Conservation (phyloP, 2,113 vertebrate genomes). For the Cercopithecus mona region DNA sequence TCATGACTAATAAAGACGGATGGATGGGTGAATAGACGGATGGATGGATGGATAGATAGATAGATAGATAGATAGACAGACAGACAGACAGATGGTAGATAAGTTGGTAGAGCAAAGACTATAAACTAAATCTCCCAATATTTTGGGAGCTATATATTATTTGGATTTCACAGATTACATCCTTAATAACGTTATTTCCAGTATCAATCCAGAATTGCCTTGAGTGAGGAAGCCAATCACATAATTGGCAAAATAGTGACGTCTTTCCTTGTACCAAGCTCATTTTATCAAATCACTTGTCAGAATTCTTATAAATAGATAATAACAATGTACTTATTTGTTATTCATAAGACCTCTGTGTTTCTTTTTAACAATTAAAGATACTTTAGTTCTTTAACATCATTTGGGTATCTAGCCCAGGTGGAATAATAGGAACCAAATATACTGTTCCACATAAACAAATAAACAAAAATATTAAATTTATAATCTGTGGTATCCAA, state of each 20-base stretch:
- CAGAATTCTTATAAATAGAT: not conserved
- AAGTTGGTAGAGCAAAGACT: not conserved
- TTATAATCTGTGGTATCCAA: not conserved
- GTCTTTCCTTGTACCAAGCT: not conserved
- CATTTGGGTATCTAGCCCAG: not conserved
- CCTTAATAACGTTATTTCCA: not conserved
- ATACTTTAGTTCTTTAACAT: not conserved
- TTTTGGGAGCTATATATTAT: not conserved
- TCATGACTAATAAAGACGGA: not conserved
- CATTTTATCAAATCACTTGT: not conserved
- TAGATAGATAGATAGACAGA: too few relatives aligned
- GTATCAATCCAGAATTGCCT: not conserved
- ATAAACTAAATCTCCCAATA: not conserved
- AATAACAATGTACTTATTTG: too few relatives aligned
- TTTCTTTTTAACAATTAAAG: not conserved
- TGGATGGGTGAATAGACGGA: not conserved
- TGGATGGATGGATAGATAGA: not conserved
- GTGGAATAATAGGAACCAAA: not conserved
- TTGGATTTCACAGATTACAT: not conserved
- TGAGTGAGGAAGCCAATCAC: not conserved
- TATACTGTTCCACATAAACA: not conserved
- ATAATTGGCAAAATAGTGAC: not conserved
- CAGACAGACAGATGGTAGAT: not conserved
- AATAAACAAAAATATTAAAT: not conserved
- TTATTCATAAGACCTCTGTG: not conserved